Conservation (phyloP, 2,113 vertebrate genomes). For the Ochotona curzoniae region DNA sequence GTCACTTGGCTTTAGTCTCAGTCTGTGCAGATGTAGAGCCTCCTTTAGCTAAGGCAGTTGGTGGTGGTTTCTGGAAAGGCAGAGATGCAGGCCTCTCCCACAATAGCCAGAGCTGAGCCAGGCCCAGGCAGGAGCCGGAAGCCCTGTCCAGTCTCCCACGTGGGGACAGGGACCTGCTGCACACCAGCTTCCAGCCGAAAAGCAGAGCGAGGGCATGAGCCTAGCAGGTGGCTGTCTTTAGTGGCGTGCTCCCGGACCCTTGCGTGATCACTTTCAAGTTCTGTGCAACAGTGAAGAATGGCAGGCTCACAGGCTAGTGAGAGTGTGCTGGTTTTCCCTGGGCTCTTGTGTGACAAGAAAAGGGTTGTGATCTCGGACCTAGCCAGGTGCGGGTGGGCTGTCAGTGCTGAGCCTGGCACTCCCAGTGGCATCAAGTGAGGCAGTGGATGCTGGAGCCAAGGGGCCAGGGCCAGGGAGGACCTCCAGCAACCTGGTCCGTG, state of each 20-base stretch:
- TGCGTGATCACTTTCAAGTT: neutral
- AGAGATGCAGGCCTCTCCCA: no score
- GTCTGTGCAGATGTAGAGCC: neutral
- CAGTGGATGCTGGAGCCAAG: neutral
- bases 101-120: no score
- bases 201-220: no score
- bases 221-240: no score
- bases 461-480: neutral
- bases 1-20: neutral
- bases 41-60: neutral
- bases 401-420: neutral
- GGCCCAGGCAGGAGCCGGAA: no score
- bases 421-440: neutral
- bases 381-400: neutral
- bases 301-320: neutral
- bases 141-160: no score
- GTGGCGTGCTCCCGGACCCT: no score
- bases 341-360: neutral
- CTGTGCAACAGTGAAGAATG: neutral
- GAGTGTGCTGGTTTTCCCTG: neutral
- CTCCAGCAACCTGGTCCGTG: neutral
- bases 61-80: no score
- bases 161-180: no score
- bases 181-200: no score
- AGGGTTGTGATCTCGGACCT: neutral